Evolutionary conservation across 1,140 invertebrate genomes (phyloP).

Genomic region (Trinorchestia longiramus): DNA sequence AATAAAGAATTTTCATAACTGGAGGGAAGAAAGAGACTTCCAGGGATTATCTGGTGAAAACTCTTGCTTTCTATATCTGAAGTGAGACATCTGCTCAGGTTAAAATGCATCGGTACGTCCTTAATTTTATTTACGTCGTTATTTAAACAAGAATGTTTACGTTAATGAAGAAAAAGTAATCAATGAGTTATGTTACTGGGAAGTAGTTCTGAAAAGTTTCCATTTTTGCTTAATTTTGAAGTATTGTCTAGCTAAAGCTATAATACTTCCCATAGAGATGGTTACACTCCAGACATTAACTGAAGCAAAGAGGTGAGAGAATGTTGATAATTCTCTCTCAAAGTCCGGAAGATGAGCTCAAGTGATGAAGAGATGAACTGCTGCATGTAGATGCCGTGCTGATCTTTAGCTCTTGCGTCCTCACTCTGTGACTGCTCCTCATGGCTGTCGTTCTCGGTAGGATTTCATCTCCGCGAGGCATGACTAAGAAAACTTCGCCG

Average conservation of each 20-base stretch:
- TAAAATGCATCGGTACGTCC: neutral
- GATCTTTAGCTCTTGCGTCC: neutral
- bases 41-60: neutral
- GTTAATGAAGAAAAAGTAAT: neutral
- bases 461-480: neutral
- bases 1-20: too few species aligned
- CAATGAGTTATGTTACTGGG: neutral
- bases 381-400: neutral
- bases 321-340: neutral
- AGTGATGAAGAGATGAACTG: neutral
- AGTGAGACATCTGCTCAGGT: neutral
- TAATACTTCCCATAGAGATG: neutral
- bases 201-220: neutral
- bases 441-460: neutral
- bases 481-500: neutral
- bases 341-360: neutral
- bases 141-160: neutral
- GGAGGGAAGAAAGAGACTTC: neutral
- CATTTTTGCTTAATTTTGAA: neutral
- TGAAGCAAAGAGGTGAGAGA: neutral
- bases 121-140: neutral
- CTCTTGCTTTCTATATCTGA: neutral
- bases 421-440: neutral
- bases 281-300: neutral
- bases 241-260: neutral